Percentiles rank a stretch among this genome's conserved stretches.
Conservation (phyloP, 2,797 vertebrate genomes). For the Thalassophryne amazonica region DNA sequence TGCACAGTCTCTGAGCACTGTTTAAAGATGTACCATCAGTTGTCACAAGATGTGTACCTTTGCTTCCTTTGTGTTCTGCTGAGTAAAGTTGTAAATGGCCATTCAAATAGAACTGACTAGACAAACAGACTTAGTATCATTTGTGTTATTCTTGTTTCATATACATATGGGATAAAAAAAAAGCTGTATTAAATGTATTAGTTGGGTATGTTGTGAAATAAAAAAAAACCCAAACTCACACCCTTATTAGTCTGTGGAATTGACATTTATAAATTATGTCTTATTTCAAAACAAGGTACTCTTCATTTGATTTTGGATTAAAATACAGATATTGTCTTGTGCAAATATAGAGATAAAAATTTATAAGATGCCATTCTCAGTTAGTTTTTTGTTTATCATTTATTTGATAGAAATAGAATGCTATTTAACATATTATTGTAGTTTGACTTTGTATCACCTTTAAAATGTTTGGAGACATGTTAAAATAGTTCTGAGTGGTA, state of each 20-base stretch:
- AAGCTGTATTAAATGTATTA: constrained; percentile 87
- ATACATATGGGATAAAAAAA: constrained; percentile 76
- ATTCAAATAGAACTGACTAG: constrained; percentile 83
- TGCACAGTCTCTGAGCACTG: constrained; percentile 1
- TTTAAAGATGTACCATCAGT: constrained; percentile 50
- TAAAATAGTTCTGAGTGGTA: no score
- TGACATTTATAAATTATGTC: constrained; percentile 60
- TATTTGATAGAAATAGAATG: constrained; percentile 50
- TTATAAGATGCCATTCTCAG: constrained; percentile 54
- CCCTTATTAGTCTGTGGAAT: constrained; percentile 72
- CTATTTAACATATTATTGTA: constrained; percentile 53
- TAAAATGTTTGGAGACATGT: constrained; percentile 37
- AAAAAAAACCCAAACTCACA: constrained; percentile 86
- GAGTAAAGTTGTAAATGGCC: constrained; percentile 49
- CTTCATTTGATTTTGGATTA: constrained; percentile 36
- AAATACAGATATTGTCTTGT: constrained; percentile 52
- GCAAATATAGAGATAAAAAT: constrained; percentile 45
- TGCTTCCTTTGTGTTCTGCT: constrained; percentile 33
- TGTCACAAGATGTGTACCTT: constrained; percentile 61
- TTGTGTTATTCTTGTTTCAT: constrained; percentile 61
- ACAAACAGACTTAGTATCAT: constrained; percentile 55
- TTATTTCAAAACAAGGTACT: constrained; percentile 43
- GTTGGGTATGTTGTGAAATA: constrained; percentile 96
- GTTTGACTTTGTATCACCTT: constrained; percentile 30
- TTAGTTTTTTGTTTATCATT: constrained; percentile 40